Evolutionary conservation across 1,140 invertebrate species (phyloP).

Genomic region (Aphelinus atriplicis): DNA sequence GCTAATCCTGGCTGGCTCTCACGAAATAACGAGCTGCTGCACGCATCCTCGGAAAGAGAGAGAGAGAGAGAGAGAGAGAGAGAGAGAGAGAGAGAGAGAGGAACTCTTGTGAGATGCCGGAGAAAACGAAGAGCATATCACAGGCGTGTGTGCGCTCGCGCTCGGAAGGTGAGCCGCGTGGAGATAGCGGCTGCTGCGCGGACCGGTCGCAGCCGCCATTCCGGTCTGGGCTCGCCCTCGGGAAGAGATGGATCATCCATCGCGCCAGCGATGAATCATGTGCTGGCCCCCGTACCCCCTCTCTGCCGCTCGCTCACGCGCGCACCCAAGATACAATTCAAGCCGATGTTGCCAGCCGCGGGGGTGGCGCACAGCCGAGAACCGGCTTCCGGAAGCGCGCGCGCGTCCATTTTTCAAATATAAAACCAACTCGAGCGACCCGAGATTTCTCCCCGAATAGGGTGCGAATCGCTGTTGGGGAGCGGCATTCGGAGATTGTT

Average conservation of each 20-base stretch:
- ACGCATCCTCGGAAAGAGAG: background rate
- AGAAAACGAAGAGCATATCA: background rate
- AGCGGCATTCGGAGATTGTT: too few relatives aligned
- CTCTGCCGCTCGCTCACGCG: conserved; percentile 36
- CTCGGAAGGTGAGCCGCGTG: conserved; percentile 35
- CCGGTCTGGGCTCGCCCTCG: conserved; percentile 32
- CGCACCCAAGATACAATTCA: conserved; percentile 31
- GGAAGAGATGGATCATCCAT: conserved; percentile 66
- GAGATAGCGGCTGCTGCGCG: conserved; percentile 23
- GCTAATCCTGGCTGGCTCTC: too few relatives aligned
- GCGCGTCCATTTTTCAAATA: conserved; percentile 65
- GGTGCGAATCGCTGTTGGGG: conserved; percentile 24
- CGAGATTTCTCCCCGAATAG: conserved; percentile 5
- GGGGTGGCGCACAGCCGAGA: conserved; percentile 26
- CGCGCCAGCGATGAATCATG: conserved; percentile 65
- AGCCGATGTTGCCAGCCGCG: conserved; percentile 37
- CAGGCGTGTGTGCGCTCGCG: background rate
- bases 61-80: background rate
- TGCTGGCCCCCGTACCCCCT: conserved; percentile 45
- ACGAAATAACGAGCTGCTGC: too few relatives aligned
- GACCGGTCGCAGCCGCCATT: background rate
- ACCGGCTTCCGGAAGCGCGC: conserved; percentile 36
- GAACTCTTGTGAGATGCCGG: background rate
- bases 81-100: conserved; percentile 1
- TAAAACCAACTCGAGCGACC: conserved; percentile 55